Evolutionary conservation across 2,888 invertebrate genomes (phyloP).

Genomic region (Alloscopus bannaensis): DNA sequence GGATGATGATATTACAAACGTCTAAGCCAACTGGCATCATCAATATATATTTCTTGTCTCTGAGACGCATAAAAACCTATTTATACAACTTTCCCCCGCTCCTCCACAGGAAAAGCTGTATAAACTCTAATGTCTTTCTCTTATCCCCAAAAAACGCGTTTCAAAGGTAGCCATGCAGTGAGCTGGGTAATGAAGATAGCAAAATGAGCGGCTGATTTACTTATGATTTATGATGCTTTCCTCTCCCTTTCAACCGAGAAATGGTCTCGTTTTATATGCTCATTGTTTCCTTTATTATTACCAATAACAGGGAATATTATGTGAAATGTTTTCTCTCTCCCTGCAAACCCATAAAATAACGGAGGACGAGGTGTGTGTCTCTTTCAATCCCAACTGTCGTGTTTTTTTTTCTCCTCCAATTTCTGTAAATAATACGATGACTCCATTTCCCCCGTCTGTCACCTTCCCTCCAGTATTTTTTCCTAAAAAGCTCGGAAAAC

Average conservation of each 20-base stretch:
- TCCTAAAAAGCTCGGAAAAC: background rate
- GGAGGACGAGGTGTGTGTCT: slow-evolving; percentile 7
- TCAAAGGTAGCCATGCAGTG: slow-evolving; percentile 18
- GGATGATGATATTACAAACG: slow-evolving; percentile 48
- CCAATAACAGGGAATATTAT: slow-evolving; percentile 52
- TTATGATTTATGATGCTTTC: slow-evolving; percentile 58
- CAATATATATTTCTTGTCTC: background rate
- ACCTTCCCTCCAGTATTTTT: background rate
- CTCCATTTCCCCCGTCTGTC: background rate
- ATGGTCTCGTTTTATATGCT: slow-evolving; percentile 41
- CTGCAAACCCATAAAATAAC: slow-evolving; percentile 3
- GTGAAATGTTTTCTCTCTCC: slow-evolving; percentile 4
- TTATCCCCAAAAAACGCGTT: background rate
- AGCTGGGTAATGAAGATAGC: slow-evolving; percentile 62
- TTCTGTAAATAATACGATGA: background rate
- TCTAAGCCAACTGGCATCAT: slow-evolving; percentile 44
- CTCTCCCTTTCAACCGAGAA: slow-evolving; percentile 26
- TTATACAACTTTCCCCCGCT: background rate
- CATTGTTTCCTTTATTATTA: slow-evolving; percentile 53
- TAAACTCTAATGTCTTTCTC: background rate
- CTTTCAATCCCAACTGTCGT: slow-evolving; percentile 7
- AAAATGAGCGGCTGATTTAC: slow-evolving; percentile 62
- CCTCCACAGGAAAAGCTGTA: background rate
- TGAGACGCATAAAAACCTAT: background rate
- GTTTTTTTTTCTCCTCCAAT: background rate